Base-by-base conservation (phyloP, 2,797 vertebrate genomes). In the Anas bahamensis region DNA sequence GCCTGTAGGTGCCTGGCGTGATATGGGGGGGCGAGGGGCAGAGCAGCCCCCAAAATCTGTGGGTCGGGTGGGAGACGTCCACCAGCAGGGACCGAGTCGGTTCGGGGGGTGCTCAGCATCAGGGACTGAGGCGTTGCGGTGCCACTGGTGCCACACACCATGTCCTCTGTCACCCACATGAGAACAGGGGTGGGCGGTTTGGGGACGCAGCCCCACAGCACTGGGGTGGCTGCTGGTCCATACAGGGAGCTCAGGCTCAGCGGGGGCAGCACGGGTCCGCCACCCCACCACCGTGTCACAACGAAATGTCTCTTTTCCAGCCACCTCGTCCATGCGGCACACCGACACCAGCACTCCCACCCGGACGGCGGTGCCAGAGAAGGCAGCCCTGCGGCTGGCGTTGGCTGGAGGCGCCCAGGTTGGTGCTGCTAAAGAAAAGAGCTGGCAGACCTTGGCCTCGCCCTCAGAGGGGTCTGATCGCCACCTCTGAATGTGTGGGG, bases 331-430 rank as follows among this genome's bases (percentile, higher is more conserved):
- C 16, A 86, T 98, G 72, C 90, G 97, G 24, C 97, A 97, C 97
- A 98, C 98, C 0, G 98, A 99, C 75, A 96, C 98, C 94, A 98
- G 98, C 97, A 99, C 98, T 1, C 98, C 98, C 4, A 98, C 98
- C 17, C 98, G 98, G 92, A 98, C 98, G 3, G 93, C 98, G 0
- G 96, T 95, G 53, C 97, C 98, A 0, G 99, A 99, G 89, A 99
- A 98, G 96, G 96, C 97, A 6, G 88, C 97, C 7, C 95, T 98
- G 95, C 98, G 98, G 95, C 97, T 98, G 73, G 94, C 98, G 7
- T 94, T 98, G 0, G 95, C 89, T 23, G 95, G 97, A 65, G 96
- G 96, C 75, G 0, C 94, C 21, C 97, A 97, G 97, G 97, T 98
- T 46, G 12, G 90, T 69, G 53, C 39, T 31, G 39, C 59, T 7